These are phyloP conservation scores for Hepsetus odoe DNA, from an alignment of 2,113 vertebrate genomes.

Conservation along the genomic window DNA sequence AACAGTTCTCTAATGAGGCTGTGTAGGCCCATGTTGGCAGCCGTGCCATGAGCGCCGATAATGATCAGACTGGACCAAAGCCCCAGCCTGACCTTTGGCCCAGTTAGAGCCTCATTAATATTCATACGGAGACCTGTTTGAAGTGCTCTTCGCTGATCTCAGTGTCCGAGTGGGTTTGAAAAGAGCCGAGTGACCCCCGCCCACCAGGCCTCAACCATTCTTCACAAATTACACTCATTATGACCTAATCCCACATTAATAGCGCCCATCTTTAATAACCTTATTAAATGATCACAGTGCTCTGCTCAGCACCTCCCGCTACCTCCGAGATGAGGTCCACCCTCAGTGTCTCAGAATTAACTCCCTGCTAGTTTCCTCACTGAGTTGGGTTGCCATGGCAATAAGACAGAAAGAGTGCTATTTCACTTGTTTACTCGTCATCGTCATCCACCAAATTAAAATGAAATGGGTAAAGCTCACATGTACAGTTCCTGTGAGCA, in stretches of 20 bases:
- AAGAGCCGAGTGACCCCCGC: slow-evolving; percentile 71
- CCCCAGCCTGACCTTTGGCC: slow-evolving; percentile 89
- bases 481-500: too few relatives aligned
- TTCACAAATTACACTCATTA: slow-evolving; percentile 79
- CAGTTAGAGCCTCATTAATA: slow-evolving; percentile 87
- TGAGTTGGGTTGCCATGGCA: background rate
- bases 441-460: too few relatives aligned
- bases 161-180: slow-evolving; percentile 88
- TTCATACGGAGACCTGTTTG: slow-evolving; percentile 81
- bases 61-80: slow-evolving; percentile 84
- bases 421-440: too few relatives aligned
- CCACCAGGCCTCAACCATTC: slow-evolving; percentile 57
- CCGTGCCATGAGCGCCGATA: slow-evolving; percentile 88
- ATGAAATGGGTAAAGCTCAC: too few relatives aligned
- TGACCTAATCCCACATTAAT: slow-evolving; percentile 90
- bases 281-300: slow-evolving; percentile 73
- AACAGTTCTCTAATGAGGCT: slow-evolving; percentile 94
- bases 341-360: background rate
- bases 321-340: background rate
- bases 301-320: slow-evolving; percentile 37
- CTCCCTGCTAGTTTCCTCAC: background rate
- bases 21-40: slow-evolving; percentile 77
- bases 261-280: slow-evolving; percentile 84
- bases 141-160: slow-evolving; percentile 81
- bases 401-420: too few relatives aligned